Conservation (phyloP, 2,888 invertebrate species). For the Oscheius sp. region DNA sequence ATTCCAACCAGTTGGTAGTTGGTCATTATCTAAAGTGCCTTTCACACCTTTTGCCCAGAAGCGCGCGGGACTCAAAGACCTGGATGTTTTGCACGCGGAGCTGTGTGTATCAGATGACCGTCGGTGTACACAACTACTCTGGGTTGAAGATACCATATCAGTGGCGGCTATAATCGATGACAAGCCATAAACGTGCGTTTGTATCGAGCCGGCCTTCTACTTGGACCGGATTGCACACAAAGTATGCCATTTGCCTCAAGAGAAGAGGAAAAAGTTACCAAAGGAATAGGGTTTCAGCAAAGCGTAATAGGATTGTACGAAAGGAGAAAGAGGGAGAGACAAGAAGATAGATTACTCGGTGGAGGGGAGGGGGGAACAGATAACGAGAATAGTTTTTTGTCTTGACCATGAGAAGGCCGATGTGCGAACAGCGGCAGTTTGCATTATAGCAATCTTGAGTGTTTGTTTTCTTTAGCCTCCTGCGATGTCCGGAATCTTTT, state of each 20-base stretch:
- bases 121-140: constrained; percentile 20
- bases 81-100: constrained; percentile 26
- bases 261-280: background rate
- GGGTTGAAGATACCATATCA: constrained; percentile 27
- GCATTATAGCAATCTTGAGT: constrained; percentile 25
- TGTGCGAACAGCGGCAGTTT: constrained; percentile 27
- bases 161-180: constrained; percentile 29
- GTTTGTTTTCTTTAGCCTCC: constrained; percentile 28
- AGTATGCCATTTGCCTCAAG: background rate
- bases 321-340: background rate
- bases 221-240: constrained; percentile 24
- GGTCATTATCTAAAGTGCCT: constrained; percentile 10
- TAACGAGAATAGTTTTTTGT: constrained; percentile 18
- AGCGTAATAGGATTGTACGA: constrained; percentile 5
- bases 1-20: background rate
- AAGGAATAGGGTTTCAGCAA: background rate
- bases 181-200: constrained; percentile 29
- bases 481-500: constrained; percentile 19
- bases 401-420: constrained; percentile 21
- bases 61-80: constrained; percentile 10
- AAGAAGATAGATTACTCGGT: constrained; percentile 19
- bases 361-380: constrained; percentile 4
- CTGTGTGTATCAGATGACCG: constrained; percentile 28
- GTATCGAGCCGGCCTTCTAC: constrained; percentile 23
- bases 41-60: background rate